phyloP scores from a whole-genome alignment of 2,113 vertebrate genomes.

The Rhea americana region DNA sequence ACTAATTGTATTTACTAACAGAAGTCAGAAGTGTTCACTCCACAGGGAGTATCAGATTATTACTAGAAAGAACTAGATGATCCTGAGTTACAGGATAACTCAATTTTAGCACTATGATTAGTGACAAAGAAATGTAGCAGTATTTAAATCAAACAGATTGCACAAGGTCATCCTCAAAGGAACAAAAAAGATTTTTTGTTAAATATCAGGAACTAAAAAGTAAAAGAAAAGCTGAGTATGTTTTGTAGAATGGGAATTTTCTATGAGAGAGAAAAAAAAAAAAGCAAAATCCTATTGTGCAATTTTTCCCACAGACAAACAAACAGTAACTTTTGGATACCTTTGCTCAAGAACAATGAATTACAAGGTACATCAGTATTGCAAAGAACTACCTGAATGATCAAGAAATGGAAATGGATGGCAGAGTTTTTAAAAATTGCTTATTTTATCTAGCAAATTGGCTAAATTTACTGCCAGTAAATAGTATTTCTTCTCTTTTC shows the following conservation, averaged over 20 bases:
- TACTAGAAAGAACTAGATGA: fast-evolving
- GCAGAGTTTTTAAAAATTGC: neutral
- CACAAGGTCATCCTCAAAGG: neutral
- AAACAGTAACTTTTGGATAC: neutral
- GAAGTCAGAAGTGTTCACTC: neutral
- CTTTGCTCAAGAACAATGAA: neutral
- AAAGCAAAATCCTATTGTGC: neutral
- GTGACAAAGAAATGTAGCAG: neutral
- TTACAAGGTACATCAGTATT: neutral
- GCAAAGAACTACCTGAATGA: neutral
- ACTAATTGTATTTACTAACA: neutral
- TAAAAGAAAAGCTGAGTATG: neutral
- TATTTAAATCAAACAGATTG: fast-evolving
- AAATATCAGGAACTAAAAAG: neutral
- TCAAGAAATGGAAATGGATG: neutral
- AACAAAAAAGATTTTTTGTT: neutral
- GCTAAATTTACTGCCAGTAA: neutral
- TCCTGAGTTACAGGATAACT: neutral
- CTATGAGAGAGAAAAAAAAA: neutral
- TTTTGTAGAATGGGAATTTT: neutral
- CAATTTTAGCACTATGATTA: fast-evolving
- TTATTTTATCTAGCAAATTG: conserved; percentile 11
- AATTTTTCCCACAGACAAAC: neutral
- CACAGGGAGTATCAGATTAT: neutral
- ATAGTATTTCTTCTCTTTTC: neutral